Percentiles rank a stretch among this genome's conserved stretches.
phyloP scores from a whole-genome alignment of 2,113 vertebrate species.

The Porphyrio hochstetteri region DNA sequence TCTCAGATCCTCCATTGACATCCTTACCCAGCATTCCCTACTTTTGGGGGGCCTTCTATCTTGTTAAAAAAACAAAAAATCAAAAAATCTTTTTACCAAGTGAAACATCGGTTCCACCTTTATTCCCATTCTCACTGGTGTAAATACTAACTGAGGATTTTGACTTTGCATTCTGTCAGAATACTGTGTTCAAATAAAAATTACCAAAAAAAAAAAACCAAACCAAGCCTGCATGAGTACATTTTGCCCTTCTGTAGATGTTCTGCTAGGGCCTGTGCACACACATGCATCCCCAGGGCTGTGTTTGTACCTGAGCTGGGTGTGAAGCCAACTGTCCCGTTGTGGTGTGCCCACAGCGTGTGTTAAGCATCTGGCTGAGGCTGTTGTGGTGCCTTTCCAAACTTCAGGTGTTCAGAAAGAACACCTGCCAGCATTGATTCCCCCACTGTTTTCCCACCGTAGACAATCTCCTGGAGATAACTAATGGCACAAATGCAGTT shows the following conservation, averaged over 20 bases:
- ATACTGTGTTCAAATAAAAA: constrained; percentile 97
- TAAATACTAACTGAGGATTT: constrained; percentile 94
- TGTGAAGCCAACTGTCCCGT: rapidly evolving
- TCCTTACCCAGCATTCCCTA: constrained; percentile 82
- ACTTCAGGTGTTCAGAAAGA: not conserved
- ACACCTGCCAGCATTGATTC: not conserved
- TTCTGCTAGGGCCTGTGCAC: not conserved
- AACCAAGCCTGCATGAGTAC: not conserved
- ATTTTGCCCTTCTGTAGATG: constrained; percentile 30
- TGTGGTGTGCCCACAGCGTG: rapidly evolving
- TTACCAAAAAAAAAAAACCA: constrained; percentile 55
- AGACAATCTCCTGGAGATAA: too few relatives aligned
- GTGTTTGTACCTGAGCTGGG: rapidly evolving
- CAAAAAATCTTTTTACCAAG: constrained; percentile 86
- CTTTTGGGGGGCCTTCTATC: constrained; percentile 83
- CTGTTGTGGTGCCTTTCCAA: not conserved
- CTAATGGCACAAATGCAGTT: not conserved
- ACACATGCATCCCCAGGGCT: not conserved
- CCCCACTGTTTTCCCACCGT: too few relatives aligned
- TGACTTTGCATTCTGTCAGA: constrained; percentile 91
- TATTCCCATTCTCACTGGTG: constrained; percentile 88
- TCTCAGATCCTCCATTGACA: constrained; percentile 74
- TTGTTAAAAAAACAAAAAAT: constrained; percentile 79
- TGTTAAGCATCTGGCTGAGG: rapidly evolving
- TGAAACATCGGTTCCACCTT: constrained; percentile 84